Base-by-base conservation (phyloP, 2,888 invertebrate genomes). In the Ophion obscuratus region DNA sequence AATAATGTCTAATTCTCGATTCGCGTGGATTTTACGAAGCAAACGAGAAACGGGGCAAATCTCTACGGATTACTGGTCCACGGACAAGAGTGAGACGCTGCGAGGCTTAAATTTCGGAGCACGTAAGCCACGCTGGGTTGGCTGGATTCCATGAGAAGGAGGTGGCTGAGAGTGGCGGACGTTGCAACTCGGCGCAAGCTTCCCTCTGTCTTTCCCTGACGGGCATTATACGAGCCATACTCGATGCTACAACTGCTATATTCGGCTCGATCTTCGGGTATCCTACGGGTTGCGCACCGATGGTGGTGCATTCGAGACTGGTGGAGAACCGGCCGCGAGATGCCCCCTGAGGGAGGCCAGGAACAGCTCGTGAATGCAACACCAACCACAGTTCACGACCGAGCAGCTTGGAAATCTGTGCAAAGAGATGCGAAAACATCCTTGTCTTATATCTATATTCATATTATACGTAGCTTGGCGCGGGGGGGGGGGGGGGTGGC, bases 401-500 rank as follows among this genome's bases (percentile, higher is more conserved):
- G 81, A 87, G 79, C 88, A 91, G 90, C 91, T 92, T 90, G 87
- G 90, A 92, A 93, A 93, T 93, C 93, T 92, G 91, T 78, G 90
- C 90, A 89, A 82, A 88, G 90, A 90, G 89, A 92, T 89, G 91
- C 89, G 89, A 75, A 90, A 90, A 90, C 88, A 88, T 90, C 89
- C 7, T 62, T 68, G 61, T 53, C 59, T 17, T 59, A 68, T 68
- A 57, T 61, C 77, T 67, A 61, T 47, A 27, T 53, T 47, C 40
- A 62, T 67, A 77, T 53, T 53, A 17, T 53, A 53, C 17, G 40
- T 40, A 40, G 14, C 27, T 57, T 47, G 9, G 74, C 44, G 44
- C 31, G 68, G 59, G 87, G 81, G 87, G 82, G 44, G 20, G 68
- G 59, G 87, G 81, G 87, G 82, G 84, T 87, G 86, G 88, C 61